phyloP scores from a whole-genome alignment of 2,797 vertebrate genomes.

The Enteromius paludinosus region DNA sequence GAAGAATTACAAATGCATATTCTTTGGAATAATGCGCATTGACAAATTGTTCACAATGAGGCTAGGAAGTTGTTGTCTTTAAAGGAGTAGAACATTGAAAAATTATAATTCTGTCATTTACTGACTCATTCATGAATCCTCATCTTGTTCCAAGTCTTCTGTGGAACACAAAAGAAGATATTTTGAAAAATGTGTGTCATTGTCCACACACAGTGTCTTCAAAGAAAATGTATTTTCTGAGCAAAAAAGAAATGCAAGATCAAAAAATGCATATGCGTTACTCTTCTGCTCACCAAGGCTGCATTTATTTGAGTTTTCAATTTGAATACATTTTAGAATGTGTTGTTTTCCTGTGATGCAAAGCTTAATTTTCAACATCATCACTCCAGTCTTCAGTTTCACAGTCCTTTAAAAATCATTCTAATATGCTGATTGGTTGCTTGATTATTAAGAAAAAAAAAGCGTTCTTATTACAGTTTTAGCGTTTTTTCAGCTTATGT shows the following conservation, averaged over 20 bases:
- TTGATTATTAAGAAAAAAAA: no score
- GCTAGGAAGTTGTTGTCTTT: background rate
- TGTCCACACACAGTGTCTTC: background rate
- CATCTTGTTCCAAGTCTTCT: background rate
- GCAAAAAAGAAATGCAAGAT: background rate
- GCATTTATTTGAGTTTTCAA: background rate
- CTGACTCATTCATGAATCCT: background rate
- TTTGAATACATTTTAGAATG: background rate
- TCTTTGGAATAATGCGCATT: background rate
- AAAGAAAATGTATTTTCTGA: background rate
- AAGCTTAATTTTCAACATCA: background rate
- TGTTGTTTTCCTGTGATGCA: background rate
- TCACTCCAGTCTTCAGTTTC: background rate
- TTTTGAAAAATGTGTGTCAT: background rate
- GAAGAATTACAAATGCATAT: background rate
- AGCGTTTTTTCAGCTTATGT: no score
- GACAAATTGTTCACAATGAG: background rate
- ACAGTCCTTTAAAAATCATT: background rate
- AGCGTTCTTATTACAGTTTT: background rate
- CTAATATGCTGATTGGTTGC: background rate
- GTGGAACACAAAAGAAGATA: background rate
- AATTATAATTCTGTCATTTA: background rate
- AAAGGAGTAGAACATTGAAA: background rate
- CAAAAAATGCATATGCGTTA: background rate
- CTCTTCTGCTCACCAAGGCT: background rate